These are phyloP conservation scores for Phylloscopus trochiloides DNA, from an alignment of 2,113 vertebrate species.

Conservation along the genomic window DNA sequence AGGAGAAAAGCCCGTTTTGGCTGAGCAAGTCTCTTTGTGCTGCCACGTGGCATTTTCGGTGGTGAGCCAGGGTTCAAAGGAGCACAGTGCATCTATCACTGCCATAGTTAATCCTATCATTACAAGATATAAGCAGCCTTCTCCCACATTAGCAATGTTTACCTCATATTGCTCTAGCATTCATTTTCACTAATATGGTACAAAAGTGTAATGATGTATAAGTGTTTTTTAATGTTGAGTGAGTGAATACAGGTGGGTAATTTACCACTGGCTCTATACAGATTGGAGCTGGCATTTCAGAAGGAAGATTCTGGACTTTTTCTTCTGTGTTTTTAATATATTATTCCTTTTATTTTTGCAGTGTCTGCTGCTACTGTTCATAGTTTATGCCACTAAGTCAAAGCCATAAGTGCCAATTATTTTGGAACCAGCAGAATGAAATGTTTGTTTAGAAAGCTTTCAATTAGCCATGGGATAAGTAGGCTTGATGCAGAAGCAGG, in stretches of 20 bases:
- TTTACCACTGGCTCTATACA: slow-evolving; percentile 46
- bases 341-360: not conserved
- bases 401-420: not conserved
- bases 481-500: not conserved
- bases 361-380: not conserved
- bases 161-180: slow-evolving; percentile 44
- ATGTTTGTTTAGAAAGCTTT: not conserved
- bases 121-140: not conserved
- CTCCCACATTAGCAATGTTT: slow-evolving; percentile 69
- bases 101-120: slow-evolving; percentile 46
- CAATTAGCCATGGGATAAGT: not conserved
- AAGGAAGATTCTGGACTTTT: not conserved
- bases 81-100: slow-evolving; percentile 26
- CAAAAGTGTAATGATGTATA: slow-evolving; percentile 75
- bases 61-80: slow-evolving; percentile 34
- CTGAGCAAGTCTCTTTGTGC: not conserved
- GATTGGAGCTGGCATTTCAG: slow-evolving; percentile 48
- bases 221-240: slow-evolving; percentile 80
- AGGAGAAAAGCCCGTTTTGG: not conserved
- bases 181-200: slow-evolving; percentile 76
- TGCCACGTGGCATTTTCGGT: not conserved
- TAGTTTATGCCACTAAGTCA: slow-evolving; percentile 28
- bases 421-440: not conserved
- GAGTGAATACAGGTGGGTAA: slow-evolving; percentile 78
- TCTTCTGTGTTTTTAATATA: not conserved